Evolutionary conservation across 2,888 invertebrate species (phyloP).

Genomic region (Nesidiocoris tenuis): DNA sequence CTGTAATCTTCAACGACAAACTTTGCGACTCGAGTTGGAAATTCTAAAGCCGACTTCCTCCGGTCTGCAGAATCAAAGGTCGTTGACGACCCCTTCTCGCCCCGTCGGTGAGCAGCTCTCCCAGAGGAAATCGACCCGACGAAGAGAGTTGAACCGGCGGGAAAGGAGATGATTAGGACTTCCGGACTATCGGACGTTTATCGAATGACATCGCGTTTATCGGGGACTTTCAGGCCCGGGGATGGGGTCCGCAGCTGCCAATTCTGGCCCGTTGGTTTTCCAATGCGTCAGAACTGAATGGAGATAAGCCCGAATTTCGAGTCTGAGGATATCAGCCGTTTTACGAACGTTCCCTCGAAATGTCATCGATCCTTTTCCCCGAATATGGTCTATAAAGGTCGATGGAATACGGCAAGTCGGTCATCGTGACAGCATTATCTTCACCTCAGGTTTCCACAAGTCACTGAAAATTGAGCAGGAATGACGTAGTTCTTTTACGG

Average conservation of each 20-base stretch:
- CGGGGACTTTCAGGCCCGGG: neutral
- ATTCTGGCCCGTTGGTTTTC: neutral
- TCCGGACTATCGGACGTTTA: neutral
- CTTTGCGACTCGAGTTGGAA: conserved; percentile 4
- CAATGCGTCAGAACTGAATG: neutral
- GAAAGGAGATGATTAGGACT: neutral
- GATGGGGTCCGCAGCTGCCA: neutral
- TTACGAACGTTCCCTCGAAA: no score
- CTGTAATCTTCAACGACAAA: conserved; percentile 26
- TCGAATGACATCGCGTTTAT: neutral
- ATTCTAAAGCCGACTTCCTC: neutral
- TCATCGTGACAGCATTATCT: no score
- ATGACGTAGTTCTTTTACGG: no score
- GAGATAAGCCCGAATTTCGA: neutral
- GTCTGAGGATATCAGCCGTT: no score
- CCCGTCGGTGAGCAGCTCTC: no score
- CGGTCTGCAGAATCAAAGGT: neutral
- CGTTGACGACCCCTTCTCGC: neutral
- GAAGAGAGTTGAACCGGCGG: neutral
- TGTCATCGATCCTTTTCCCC: no score
- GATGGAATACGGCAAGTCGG: no score
- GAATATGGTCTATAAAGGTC: no score
- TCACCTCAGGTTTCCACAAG: no score
- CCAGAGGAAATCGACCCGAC: neutral
- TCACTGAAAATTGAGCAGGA: no score